Conservation (phyloP, 92 coral and sea anemone genomes). For the Virgularia gustaviana region DNA sequence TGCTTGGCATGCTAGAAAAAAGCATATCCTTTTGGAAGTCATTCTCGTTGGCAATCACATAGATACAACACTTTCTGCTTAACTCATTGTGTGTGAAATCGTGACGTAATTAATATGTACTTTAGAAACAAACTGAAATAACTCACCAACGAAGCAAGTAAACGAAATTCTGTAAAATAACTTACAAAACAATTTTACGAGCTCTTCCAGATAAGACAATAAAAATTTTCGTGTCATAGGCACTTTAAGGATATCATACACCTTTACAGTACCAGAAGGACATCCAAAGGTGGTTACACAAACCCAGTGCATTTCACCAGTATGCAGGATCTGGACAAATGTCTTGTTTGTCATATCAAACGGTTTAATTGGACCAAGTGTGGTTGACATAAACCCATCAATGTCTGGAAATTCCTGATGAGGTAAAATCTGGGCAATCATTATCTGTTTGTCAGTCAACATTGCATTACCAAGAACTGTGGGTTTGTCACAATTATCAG, state of each 20-base stretch:
- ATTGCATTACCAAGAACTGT: constrained; percentile 12
- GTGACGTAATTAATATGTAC: too few species aligned
- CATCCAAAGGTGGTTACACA: constrained; percentile 39
- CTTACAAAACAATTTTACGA: too few species aligned
- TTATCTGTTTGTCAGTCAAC: constrained; percentile 37
- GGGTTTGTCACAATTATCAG: constrained; percentile 2
- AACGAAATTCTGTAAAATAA: too few species aligned
- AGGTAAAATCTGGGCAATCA: constrained; percentile 26
- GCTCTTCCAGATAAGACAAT: too few species aligned
- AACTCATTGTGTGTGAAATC: too few species aligned
- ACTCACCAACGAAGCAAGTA: too few species aligned
- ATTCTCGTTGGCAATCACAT: too few species aligned
- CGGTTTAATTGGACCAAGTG: constrained; percentile 27
- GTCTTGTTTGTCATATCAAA: constrained; percentile 26
- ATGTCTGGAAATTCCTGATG: constrained; percentile 38
- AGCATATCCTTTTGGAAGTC: too few species aligned
- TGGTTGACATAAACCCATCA: constrained; percentile 36
- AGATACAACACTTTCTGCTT: too few species aligned
- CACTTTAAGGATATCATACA: constrained; percentile 52
- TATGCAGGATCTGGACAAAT: constrained; percentile 39
- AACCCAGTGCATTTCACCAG: constrained; percentile 47
- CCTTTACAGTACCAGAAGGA: constrained; percentile 6
- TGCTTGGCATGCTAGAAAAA: too few species aligned
- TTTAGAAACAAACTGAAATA: too few species aligned
- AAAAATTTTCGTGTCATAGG: too few species aligned